These are phyloP conservation scores for Spheniscus humboldti DNA, from an alignment of 2,797 vertebrate genomes.

Conservation along the genomic window DNA sequence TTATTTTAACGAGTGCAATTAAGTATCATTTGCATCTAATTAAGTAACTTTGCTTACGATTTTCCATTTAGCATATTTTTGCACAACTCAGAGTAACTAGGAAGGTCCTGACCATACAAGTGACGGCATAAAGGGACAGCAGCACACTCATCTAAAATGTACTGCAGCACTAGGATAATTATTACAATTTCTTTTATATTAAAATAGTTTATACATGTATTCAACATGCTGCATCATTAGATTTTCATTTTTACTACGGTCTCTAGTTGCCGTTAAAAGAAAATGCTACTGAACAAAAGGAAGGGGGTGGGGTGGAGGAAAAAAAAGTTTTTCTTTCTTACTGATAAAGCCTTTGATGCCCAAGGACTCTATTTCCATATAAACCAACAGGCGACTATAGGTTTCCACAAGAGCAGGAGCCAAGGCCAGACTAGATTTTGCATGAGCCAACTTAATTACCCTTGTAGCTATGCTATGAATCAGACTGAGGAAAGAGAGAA, in stretches of 20 bases:
- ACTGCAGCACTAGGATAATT: neutral
- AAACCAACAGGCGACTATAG: conserved; percentile 95
- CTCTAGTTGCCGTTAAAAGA: neutral
- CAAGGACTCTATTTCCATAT: conserved; percentile 99
- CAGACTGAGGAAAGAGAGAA: conserved; percentile 75
- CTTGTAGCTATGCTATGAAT: conserved; percentile 98
- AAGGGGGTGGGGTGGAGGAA: accelerated
- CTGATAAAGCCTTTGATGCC: conserved; percentile 99
- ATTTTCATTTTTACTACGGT: neutral
- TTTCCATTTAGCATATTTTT: neutral
- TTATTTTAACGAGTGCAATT: neutral
- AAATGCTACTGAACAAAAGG: neutral
- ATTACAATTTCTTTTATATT: neutral
- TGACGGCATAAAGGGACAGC: neutral
- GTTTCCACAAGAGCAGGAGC: conserved; percentile 98
- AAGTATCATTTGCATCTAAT: neutral
- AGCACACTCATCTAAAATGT: neutral
- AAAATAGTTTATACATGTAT: neutral
- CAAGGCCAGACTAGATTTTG: conserved; percentile 92
- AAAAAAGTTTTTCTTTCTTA: conserved; percentile 71
- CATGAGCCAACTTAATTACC: conserved; percentile 95
- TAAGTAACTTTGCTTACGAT: neutral
- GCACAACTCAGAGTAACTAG: neutral
- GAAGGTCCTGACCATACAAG: neutral
- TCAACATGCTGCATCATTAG: neutral